Evolutionary conservation across 2,888 invertebrate species (phyloP).

Genomic region (Eupithecia vulgata): DNA sequence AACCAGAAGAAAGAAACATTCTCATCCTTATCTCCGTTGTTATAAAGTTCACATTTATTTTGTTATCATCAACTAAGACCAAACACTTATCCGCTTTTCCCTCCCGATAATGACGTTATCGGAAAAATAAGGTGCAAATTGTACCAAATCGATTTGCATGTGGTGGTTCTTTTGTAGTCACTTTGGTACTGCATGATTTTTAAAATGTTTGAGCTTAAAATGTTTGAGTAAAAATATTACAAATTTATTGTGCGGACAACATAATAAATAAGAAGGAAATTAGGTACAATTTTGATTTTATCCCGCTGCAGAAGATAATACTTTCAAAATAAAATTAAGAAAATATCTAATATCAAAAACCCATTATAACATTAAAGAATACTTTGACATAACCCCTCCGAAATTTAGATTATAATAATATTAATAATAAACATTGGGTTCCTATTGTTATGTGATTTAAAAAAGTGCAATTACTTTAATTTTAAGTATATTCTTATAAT

Average conservation of each 20-base stretch:
- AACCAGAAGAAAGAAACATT: constrained; percentile 24
- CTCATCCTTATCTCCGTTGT: constrained; percentile 15
- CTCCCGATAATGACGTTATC: constrained; percentile 33
- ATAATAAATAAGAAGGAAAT: neutral
- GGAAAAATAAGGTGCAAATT: constrained; percentile 35
- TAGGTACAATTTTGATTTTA: neutral
- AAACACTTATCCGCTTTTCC: constrained; percentile 32
- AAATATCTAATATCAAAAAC: too few species aligned
- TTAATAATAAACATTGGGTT: too few species aligned
- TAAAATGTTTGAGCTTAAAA: neutral
- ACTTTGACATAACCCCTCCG: too few species aligned
- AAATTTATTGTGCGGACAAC: neutral
- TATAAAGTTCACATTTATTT: constrained; percentile 24
- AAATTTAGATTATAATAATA: too few species aligned
- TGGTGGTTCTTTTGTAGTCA: constrained; percentile 5
- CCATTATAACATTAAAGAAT: too few species aligned
- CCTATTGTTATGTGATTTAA: too few species aligned
- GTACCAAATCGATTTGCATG: constrained; percentile 24
- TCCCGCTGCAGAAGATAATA: too few species aligned
- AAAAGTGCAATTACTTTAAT: too few species aligned
- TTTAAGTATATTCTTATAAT: too few species aligned
- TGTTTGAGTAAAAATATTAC: neutral
- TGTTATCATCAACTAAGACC: constrained; percentile 22
- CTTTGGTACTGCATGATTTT: neutral
- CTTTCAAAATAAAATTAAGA: too few species aligned